Percentiles rank a stretch among this genome's conserved stretches.
phyloP scores from a whole-genome alignment of 2,888 invertebrate genomes.

The Corbicula japonica region DNA sequence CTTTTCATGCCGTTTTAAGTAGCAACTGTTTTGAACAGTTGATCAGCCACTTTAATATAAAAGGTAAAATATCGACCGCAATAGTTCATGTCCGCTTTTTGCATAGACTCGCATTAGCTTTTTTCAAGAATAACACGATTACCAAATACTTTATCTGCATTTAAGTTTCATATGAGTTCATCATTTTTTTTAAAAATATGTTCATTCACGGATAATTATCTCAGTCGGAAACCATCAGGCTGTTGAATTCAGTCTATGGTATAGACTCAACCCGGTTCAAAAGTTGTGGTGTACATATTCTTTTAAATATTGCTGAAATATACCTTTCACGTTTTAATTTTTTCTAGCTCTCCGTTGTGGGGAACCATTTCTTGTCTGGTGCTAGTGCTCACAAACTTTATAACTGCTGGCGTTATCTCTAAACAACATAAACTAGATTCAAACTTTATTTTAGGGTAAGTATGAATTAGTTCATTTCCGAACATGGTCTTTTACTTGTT shows the following conservation, averaged over 20 bases:
- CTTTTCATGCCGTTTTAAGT: no score
- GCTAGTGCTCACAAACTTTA: slow-evolving; percentile 45
- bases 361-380: slow-evolving; percentile 32
- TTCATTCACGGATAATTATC: not conserved
- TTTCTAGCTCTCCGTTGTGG: slow-evolving; percentile 42
- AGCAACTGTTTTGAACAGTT: no score
- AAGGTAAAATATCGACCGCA: no score
- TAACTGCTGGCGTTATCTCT: slow-evolving; percentile 53
- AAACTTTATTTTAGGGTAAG: slow-evolving; percentile 23
- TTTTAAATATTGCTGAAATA: no score
- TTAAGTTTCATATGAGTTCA: not conserved
- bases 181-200: not conserved
- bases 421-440: slow-evolving; percentile 37
- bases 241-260: not conserved
- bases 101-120: no score
- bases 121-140: no score
- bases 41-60: no score
- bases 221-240: not conserved
- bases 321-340: not conserved
- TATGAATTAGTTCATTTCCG: not conserved
- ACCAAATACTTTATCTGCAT: no score
- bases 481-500: not conserved
- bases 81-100: no score
- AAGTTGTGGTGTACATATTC: no score
- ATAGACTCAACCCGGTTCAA: not conserved